These are phyloP conservation scores for Oscheius sp. DNA, from an alignment of 2,888 invertebrate genomes.

Conservation along the genomic window DNA sequence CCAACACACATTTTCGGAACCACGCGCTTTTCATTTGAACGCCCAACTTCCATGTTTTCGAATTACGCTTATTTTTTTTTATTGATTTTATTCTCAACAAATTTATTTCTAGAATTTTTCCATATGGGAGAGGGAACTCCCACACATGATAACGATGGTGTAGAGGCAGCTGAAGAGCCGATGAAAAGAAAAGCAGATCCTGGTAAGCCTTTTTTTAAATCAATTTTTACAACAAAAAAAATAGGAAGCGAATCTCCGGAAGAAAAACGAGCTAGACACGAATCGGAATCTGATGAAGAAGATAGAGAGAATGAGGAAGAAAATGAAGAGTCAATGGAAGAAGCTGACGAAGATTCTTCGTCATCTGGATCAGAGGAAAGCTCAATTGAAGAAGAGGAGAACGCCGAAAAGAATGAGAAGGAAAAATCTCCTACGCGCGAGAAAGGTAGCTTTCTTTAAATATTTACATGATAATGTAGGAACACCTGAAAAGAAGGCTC, in stretches of 20 bases:
- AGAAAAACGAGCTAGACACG: neutral
- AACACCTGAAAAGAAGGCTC: too few species aligned
- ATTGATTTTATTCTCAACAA: neutral
- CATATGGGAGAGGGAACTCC: constrained; percentile 7
- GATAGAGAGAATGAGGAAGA: constrained; percentile 28
- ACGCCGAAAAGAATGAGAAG: too few species aligned
- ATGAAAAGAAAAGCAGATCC: neutral
- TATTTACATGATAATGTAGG: too few species aligned
- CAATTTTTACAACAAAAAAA: neutral
- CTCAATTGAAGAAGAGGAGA: too few species aligned
- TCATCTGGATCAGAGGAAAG: too few species aligned
- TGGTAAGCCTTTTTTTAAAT: neutral
- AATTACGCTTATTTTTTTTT: neutral
- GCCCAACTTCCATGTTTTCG: neutral
- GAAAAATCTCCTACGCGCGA: too few species aligned
- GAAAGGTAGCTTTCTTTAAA: too few species aligned
- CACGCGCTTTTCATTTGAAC: neutral
- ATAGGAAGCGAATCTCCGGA: constrained; percentile 16
- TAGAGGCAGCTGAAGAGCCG: neutral
- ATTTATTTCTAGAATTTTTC: neutral
- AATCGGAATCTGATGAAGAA: constrained; percentile 29
- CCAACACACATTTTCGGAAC: neutral
- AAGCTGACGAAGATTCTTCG: too few species aligned
- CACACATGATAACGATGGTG: neutral
- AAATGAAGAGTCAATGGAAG: constrained; percentile 2